Evolutionary conservation across 2,113 vertebrate genomes (phyloP).

Genomic region (Nothocercus julius): DNA sequence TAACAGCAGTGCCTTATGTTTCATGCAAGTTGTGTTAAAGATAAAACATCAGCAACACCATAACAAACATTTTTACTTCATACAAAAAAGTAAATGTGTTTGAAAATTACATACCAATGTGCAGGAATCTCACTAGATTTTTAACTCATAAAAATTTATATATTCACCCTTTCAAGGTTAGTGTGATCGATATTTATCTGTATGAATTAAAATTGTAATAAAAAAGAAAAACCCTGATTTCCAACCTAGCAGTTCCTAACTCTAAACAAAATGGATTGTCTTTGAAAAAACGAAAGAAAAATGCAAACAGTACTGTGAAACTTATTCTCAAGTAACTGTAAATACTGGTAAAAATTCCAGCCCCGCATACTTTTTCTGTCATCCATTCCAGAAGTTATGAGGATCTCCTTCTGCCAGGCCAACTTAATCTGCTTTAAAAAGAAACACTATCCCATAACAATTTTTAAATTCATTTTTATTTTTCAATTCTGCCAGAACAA

Average conservation of each 20-base stretch:
- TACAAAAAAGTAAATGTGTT: conserved; percentile 33
- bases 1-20: neutral
- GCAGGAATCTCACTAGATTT: conserved; percentile 16
- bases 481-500: conserved; percentile 24
- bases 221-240: neutral
- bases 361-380: neutral
- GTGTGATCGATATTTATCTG: neutral
- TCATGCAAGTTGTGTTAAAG: conserved; percentile 29
- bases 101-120: conserved; percentile 47
- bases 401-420: conserved; percentile 30
- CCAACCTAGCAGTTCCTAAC: neutral
- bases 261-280: conserved; percentile 8
- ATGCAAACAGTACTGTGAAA: conserved; percentile 12
- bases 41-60: neutral
- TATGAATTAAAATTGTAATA: conserved; percentile 11
- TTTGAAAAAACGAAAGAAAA: neutral
- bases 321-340: conserved; percentile 16
- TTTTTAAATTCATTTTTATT: conserved; percentile 53
- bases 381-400: neutral
- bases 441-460: neutral
- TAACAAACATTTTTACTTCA: conserved; percentile 15
- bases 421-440: conserved; percentile 19
- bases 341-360: conserved; percentile 27
- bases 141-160: conserved; percentile 34
- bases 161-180: conserved; percentile 16